Conservation (phyloP, 2,888 invertebrate species). For the Linyphia triangularis region DNA sequence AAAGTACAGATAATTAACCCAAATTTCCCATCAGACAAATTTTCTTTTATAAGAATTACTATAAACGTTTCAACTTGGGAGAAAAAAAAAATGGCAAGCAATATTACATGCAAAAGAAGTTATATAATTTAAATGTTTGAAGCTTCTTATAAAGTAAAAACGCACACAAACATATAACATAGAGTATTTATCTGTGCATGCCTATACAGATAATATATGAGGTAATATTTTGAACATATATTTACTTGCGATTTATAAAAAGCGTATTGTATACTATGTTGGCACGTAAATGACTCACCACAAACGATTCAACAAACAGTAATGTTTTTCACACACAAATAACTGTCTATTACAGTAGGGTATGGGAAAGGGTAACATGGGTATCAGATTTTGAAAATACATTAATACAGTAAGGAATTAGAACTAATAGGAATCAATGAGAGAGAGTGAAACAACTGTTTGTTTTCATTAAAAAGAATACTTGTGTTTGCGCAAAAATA, state of each 20-base stretch:
- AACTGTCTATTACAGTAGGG: neutral
- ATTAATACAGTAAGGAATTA: neutral
- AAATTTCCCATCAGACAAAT: too few species aligned
- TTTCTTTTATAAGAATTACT: too few species aligned
- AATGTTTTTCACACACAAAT: neutral
- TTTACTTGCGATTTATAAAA: neutral
- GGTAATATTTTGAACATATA: neutral
- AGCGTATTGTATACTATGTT: slow-evolving; percentile 3
- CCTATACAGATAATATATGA: neutral
- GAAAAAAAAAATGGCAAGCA: too few species aligned
- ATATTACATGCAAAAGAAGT: too few species aligned
- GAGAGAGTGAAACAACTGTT: neutral
- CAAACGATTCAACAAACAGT: neutral
- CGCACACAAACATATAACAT: neutral
- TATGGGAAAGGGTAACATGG: too few species aligned
- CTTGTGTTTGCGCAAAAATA: neutral
- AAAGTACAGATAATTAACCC: too few species aligned
- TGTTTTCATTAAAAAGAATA: too few species aligned
- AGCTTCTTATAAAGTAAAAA: too few species aligned
- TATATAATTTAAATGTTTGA: too few species aligned
- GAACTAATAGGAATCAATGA: neutral
- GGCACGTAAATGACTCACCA: slow-evolving; percentile 36
- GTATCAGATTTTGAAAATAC: neutral
- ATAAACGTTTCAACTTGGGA: too few species aligned
- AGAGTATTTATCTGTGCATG: neutral